Percentiles rank a stretch among this genome's conserved stretches.
Evolutionary conservation across 2,113 vertebrate genomes (phyloP).

Genomic region (Tragelaphus scriptus): DNA sequence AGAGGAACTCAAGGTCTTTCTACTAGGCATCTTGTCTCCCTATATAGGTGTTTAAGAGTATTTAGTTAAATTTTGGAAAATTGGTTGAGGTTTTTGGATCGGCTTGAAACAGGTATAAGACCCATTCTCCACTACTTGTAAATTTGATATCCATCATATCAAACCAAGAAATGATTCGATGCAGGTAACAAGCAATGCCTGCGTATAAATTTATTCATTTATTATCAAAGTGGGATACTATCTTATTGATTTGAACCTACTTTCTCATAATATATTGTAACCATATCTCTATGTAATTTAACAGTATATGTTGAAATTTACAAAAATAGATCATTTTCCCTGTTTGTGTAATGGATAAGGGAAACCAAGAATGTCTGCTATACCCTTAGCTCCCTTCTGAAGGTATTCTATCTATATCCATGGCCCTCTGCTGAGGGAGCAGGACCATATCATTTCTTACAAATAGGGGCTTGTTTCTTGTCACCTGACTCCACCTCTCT

Average conservation of each 20-base stretch:
- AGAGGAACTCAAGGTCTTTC: background rate
- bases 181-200: background rate
- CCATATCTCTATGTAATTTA: background rate
- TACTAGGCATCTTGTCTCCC: background rate
- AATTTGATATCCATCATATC: background rate
- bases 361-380: background rate
- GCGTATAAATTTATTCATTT: background rate
- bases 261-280: background rate
- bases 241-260: background rate
- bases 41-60: background rate
- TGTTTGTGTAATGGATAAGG: background rate
- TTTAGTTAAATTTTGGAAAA: slow-evolving; percentile 17
- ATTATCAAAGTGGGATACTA: background rate
- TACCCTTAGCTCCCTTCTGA: background rate
- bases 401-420: background rate
- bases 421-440: background rate
- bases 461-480: background rate
- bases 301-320: background rate
- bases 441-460: background rate
- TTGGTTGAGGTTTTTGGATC: background rate
- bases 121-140: background rate
- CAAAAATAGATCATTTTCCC: background rate
- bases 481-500: background rate
- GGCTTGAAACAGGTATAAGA: background rate
- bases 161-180: background rate